Percentiles rank a stretch among this genome's conserved stretches.
Conservation (phyloP, 1,140 invertebrate species). For the Caerostris darwini region DNA sequence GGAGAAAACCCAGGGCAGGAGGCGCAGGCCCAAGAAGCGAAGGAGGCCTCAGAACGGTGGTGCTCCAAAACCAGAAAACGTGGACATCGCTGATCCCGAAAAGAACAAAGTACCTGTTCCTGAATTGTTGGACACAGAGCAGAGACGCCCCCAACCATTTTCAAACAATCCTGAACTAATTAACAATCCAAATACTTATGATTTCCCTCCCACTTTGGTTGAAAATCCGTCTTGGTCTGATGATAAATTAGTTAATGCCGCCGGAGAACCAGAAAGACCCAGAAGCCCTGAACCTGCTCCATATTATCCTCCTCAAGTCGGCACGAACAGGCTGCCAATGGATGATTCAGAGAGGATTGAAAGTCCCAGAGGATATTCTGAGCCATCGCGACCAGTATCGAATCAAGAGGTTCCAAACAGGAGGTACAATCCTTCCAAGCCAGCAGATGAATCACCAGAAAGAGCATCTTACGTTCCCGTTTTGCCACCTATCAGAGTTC, state of each 20-base stretch:
- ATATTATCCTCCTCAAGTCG: conserved; percentile 51
- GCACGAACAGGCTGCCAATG: conserved; percentile 55
- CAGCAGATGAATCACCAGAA: background rate
- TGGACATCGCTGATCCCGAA: background rate
- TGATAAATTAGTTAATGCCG: background rate
- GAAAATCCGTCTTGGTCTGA: background rate
- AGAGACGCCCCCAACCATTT: background rate
- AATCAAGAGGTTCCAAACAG: background rate
- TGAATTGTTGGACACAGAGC: conserved; percentile 4
- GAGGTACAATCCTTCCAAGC: conserved; percentile 5
- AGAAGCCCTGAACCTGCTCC: background rate
- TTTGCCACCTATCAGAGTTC: background rate
- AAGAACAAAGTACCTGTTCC: background rate
- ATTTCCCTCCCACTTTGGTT: background rate
- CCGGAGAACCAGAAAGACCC: background rate
- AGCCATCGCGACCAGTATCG: background rate
- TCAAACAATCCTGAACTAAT: background rate
- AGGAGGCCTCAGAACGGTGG: conserved; percentile 57
- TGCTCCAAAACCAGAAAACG: background rate
- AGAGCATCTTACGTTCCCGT: conserved; percentile 64
- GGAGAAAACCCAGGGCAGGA: conserved; percentile 14
- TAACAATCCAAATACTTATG: background rate
- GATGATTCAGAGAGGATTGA: background rate
- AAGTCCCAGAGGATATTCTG: background rate
- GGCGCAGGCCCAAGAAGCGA: conserved; percentile 52